phyloP scores from a whole-genome alignment of 2,888 invertebrate species.

The Heliconius ismenius region DNA sequence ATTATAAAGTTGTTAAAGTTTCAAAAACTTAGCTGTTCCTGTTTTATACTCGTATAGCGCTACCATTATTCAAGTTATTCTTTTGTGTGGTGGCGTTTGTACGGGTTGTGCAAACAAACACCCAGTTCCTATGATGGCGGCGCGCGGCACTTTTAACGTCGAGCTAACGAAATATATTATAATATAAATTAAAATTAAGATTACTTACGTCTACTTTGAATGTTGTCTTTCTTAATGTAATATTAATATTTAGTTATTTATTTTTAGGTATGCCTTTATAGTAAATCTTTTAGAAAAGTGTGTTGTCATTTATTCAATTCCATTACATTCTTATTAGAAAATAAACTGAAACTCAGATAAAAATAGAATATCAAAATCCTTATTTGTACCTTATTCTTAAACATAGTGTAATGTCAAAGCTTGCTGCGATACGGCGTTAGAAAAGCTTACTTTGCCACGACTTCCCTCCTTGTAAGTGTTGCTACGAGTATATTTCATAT shows the following conservation, averaged over 20 bases:
- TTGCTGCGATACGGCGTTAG: neutral
- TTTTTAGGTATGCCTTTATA: neutral
- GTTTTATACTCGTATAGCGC: constrained; percentile 36
- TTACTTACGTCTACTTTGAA: neutral
- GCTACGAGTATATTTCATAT: constrained; percentile 48
- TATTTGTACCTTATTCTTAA: neutral
- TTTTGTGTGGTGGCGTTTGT: constrained; percentile 52
- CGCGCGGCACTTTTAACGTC: neutral
- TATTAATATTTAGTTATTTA: neutral
- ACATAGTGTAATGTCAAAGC: constrained; percentile 15
- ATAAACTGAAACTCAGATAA: neutral
- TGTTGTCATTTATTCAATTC: neutral
- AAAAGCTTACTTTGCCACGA: neutral
- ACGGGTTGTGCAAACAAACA: constrained; percentile 57
- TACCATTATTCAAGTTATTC: constrained; percentile 56
- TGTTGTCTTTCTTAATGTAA: neutral
- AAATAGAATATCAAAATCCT: neutral
- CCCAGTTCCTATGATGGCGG: constrained; percentile 41
- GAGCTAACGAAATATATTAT: neutral
- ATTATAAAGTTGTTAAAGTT: constrained; percentile 27
- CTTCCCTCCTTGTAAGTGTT: constrained; percentile 34
- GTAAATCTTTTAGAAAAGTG: no score
- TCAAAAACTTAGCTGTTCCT: constrained; percentile 23
- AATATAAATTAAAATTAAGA: neutral
- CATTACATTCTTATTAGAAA: neutral